phyloP scores from a whole-genome alignment of 1,140 invertebrate genomes.

The Rhyacophila brunnea region DNA sequence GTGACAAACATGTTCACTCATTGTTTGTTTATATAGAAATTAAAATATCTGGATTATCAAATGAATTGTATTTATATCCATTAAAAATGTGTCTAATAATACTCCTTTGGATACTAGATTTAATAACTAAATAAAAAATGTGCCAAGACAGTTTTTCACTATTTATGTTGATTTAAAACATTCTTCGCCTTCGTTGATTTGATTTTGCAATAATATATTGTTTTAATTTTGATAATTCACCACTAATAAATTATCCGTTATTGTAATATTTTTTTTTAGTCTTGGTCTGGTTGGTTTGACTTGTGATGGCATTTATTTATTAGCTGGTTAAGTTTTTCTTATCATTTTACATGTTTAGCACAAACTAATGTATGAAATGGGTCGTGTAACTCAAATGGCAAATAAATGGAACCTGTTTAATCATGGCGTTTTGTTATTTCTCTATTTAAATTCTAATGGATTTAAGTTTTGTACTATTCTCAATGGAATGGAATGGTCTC shows the following conservation, averaged over 20 bases:
- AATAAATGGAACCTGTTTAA: constrained; percentile 15
- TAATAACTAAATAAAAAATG: neutral
- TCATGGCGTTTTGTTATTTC: neutral
- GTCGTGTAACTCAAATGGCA: constrained; percentile 11
- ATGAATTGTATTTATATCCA: too few species aligned
- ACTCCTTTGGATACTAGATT: too few species aligned
- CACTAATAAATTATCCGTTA: neutral
- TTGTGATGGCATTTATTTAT: constrained; percentile 7
- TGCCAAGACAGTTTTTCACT: neutral
- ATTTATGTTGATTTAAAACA: neutral
- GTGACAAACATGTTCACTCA: too few species aligned
- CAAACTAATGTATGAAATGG: constrained; percentile 5
- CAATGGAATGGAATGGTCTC: too few species aligned
- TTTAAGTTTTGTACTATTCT: too few species aligned
- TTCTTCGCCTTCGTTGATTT: neutral
- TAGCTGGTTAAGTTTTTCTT: constrained; percentile 5
- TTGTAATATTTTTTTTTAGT: neutral
- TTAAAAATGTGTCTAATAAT: too few species aligned
- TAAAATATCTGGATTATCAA: too few species aligned
- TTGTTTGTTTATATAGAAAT: too few species aligned
- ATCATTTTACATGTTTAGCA: constrained; percentile 8
- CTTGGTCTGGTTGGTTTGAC: neutral
- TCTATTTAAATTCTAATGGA: too few species aligned
- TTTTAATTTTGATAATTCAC: neutral
- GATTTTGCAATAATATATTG: neutral